Percentiles rank a stretch among this genome's conserved stretches.
phyloP scores from a whole-genome alignment of 2,888 invertebrate species.

The Lysandra coridon region DNA sequence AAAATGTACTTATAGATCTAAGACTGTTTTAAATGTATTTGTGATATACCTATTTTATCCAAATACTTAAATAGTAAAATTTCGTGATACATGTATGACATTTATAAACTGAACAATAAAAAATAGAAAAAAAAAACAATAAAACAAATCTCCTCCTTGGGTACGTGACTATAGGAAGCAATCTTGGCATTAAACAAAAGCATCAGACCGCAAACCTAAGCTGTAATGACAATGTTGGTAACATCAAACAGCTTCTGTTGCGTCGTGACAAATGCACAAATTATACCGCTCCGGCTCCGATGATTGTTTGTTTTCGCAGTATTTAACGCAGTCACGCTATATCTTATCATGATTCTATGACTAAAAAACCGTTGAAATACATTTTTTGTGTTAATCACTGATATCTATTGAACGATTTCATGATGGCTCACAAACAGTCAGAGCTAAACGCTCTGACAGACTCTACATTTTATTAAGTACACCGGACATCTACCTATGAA shows the following conservation, averaged over 20 bases:
- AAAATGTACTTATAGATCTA: no score
- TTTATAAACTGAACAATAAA: no score
- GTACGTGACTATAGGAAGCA: slow-evolving; percentile 34
- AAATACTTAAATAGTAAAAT: no score
- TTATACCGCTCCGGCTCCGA: not conserved
- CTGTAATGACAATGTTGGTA: slow-evolving; percentile 28
- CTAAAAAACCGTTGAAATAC: not conserved
- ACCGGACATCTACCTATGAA: no score
- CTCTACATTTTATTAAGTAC: not conserved
- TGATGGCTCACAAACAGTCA: no score
- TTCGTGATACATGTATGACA: no score
- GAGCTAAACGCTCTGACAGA: no score
- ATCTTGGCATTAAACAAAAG: slow-evolving; percentile 25
- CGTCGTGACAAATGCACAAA: slow-evolving; percentile 26
- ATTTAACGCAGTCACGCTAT: slow-evolving; percentile 13
- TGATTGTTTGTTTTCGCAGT: slow-evolving; percentile 14
- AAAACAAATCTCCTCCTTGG: no score
- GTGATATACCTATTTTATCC: no score
- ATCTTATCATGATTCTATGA: not conserved
- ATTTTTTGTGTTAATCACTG: not conserved
- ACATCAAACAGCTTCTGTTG: slow-evolving; percentile 24
- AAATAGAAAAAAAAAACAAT: no score
- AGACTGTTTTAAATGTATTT: no score
- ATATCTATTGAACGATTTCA: no score
- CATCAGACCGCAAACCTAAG: slow-evolving; percentile 30